Evolutionary conservation across 1,140 invertebrate species (phyloP), one percentile per base, ranked within the genome.

Genomic region (Melitaea cinxia): DNA sequence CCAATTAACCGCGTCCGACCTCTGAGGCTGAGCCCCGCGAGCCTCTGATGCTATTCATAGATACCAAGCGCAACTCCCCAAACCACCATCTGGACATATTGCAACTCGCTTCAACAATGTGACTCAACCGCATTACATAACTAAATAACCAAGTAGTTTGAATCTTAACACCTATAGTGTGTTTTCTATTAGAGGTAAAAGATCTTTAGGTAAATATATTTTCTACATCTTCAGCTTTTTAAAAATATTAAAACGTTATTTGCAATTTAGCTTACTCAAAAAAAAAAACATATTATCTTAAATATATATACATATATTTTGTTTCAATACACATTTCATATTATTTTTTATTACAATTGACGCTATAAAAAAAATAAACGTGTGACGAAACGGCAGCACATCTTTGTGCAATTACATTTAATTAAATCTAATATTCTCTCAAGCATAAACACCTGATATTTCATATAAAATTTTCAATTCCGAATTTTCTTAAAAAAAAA

Each of bases 1-100:
- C 82, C 83, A 87, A 89, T 89, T 89, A 89, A 88, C 85, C 84
- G 85, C 82, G 72, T 73, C 65, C 84, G 80, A 89, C 85, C 87
- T 85, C 82, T 78, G 70, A 67, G 77, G 64, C 72, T 75, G 75
- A 75, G 64, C 66, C 75, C 75, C 72, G 74, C 66, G 73, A 76
- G 68, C 66, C 67, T 50, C 71, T 54, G 72, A 78, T 77, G 76
- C 71, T 81, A 75, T 77, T 82, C 71, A 75, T 82, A 85, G 74
- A 55, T 54, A 70, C 57, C 53, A 45, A 65, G 53, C 47, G 45
- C 60, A 61, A 65, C 57, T 70, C 68, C 62, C 61, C 60, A 54
- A 61, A 55, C 62, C 63, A 59, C 68, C 68, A 67, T 45, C 65
- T 67, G 65, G 65, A 67, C 61, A 37, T 59, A 67, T 67, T 67